These are phyloP conservation scores for Phaenicophaeus curvirostris DNA, from an alignment of 2,797 vertebrate genomes.

Conservation along the genomic window DNA sequence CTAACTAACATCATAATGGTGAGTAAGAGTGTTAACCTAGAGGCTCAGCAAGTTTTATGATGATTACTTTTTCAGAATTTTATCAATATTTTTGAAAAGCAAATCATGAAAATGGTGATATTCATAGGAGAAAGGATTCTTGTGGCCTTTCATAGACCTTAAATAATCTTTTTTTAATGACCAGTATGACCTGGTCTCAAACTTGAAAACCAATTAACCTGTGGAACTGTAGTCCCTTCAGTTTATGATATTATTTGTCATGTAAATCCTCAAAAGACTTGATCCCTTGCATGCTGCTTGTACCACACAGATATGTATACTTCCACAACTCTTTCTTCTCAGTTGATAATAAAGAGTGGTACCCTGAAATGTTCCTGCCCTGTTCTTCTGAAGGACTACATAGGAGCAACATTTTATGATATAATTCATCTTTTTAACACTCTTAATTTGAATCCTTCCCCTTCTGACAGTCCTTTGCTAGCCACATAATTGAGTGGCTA, in stretches of 20 bases:
- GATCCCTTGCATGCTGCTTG: not conserved
- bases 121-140: not conserved
- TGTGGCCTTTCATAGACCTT: not conserved
- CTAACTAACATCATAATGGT: not conserved
- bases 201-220: not conserved
- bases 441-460: not conserved
- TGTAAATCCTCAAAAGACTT: not conserved
- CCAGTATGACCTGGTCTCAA: not conserved
- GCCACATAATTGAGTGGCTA: not conserved
- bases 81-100: not conserved
- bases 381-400: not conserved
- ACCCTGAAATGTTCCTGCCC: not conserved
- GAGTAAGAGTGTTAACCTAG: not conserved
- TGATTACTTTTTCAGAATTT: slow-evolving; percentile 8
- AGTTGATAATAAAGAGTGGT: not conserved
- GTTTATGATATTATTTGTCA: not conserved
- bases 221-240: not conserved
- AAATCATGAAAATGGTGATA: not conserved
- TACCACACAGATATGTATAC: not conserved
- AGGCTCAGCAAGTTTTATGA: not conserved
- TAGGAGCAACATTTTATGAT: not conserved
- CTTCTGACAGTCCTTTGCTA: not conserved
- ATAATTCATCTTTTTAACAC: not conserved
- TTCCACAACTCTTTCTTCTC: not conserved
- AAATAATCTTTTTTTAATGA: not conserved